Conservation (phyloP, 53 echinoderm and acorn worm genomes). For the Paelopatides confundens region DNA sequence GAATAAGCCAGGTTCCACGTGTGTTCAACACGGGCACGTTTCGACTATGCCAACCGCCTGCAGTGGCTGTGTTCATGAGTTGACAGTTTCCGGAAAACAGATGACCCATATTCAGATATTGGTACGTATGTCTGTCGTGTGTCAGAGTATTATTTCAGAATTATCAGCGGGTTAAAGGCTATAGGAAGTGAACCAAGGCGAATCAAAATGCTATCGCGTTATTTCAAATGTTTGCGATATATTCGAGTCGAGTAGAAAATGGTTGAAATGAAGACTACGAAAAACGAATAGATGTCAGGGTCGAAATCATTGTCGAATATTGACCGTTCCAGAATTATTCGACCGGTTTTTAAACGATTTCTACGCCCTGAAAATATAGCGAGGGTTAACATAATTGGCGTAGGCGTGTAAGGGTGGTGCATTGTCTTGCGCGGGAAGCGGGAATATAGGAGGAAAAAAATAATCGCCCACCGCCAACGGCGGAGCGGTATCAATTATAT, state of each 20-base stretch:
- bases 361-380: neutral
- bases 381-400: neutral
- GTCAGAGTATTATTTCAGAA: neutral
- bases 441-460: neutral
- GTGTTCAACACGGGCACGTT: neutral
- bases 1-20: too few species aligned
- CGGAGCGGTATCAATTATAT: neutral
- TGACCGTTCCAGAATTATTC: neutral
- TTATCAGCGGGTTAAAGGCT: too few species aligned
- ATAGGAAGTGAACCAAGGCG: too few species aligned
- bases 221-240: too few species aligned
- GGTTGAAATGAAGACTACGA: too few species aligned
- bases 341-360: constrained; percentile 2
- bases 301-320: neutral
- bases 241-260: too few species aligned
- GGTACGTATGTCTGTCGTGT: too few species aligned
- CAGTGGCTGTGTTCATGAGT: neutral
- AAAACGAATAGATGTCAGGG: neutral
- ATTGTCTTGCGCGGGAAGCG: neutral
- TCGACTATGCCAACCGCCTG: neutral
- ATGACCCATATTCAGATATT: neutral
- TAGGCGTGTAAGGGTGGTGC: neutral
- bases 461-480: neutral
- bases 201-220: too few species aligned
- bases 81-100: neutral